phyloP scores from a whole-genome alignment of 1,140 invertebrate genomes.

The Saccostrea echinata region DNA sequence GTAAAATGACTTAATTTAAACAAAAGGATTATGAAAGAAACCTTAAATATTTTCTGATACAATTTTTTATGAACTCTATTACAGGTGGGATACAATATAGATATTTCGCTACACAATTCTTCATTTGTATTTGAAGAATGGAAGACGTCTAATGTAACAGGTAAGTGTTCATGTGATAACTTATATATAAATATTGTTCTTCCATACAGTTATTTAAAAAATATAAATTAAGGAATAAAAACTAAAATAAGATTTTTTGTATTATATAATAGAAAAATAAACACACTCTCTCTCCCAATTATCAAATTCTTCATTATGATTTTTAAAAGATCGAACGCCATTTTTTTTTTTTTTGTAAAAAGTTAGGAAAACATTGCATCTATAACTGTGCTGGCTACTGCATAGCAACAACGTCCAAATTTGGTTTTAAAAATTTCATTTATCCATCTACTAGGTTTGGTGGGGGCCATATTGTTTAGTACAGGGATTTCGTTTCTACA shows the following conservation, averaged over 20 bases:
- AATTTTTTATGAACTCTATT: background rate
- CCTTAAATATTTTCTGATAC: no score
- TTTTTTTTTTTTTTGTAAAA: background rate
- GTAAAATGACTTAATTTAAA: no score
- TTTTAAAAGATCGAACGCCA: background rate
- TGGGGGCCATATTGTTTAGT: background rate
- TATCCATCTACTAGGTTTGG: background rate
- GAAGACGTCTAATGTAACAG: background rate
- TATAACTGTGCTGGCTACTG: background rate
- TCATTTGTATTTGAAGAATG: conserved; percentile 17
- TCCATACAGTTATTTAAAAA: no score
- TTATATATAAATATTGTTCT: no score
- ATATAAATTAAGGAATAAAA: no score
- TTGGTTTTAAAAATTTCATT: background rate
- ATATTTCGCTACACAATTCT: background rate
- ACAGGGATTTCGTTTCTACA: background rate
- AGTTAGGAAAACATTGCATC: background rate
- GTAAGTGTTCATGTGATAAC: background rate
- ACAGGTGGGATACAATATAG: background rate
- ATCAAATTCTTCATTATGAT: background rate
- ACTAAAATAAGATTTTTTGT: no score
- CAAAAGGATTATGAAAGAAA: no score
- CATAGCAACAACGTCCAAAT: no score
- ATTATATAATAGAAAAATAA: background rate
- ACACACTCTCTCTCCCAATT: background rate